A percentile compares a stretch with the other conserved stretches of the same genome.
These are phyloP conservation scores for Hydrozoanthus tunicans DNA, from an alignment of 64 coral and sea anemone genomes.

Conservation along the genomic window DNA sequence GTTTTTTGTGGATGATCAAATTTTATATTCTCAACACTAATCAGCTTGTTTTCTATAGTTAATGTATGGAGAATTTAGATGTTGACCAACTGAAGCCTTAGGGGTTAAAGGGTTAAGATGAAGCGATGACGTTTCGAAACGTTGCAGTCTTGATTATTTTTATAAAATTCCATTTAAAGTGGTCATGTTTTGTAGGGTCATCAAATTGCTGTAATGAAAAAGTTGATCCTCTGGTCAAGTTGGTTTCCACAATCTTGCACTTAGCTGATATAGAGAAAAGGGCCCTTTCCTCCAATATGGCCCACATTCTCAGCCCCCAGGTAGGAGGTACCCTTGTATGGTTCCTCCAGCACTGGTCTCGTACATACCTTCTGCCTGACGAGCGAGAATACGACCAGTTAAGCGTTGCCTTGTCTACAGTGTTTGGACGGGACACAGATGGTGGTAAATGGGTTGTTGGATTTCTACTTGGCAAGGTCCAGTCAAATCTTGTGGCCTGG, in stretches of 20 bases:
- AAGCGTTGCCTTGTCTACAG: conserved; percentile 60
- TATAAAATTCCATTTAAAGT: neutral
- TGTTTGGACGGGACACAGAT: conserved; percentile 81
- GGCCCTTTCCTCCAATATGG: conserved; percentile 67
- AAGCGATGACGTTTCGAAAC: too few species aligned
- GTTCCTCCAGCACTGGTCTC: conserved; percentile 84
- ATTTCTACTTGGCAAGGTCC: conserved; percentile 87
- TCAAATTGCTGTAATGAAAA: conserved; percentile 3
- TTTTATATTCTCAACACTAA: too few species aligned
- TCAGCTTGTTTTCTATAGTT: too few species aligned
- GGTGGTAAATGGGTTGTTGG: conserved; percentile 79
- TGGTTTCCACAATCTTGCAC: conserved; percentile 68
- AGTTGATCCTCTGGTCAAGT: conserved; percentile 76
- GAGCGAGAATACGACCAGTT: conserved; percentile 88
- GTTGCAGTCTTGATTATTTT: neutral
- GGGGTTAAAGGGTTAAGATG: too few species aligned
- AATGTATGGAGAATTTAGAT: too few species aligned
- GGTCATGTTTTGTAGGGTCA: neutral
- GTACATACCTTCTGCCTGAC: conserved; percentile 85
- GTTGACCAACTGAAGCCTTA: too few species aligned
- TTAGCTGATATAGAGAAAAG: conserved; percentile 81
- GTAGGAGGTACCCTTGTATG: conserved; percentile 93
- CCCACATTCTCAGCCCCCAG: conserved; percentile 84
- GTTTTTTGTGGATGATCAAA: too few species aligned
- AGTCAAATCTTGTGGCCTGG: conserved; percentile 82